Percentiles rank a stretch among this genome's conserved stretches.
Conservation (phyloP, 2,888 invertebrate genomes). For the Drosophila buzzatii region DNA sequence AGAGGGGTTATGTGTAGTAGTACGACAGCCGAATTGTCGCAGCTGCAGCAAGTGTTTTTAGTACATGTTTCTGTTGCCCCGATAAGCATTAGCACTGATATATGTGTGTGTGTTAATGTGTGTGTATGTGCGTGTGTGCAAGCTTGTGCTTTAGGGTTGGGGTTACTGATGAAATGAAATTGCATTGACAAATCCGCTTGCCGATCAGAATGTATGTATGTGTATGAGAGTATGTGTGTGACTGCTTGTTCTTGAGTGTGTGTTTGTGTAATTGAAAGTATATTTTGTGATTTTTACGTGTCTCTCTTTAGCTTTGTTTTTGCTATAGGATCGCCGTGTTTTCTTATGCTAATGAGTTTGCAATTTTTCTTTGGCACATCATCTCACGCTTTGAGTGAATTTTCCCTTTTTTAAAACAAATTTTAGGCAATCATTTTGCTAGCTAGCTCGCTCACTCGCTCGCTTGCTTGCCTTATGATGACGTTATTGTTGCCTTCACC, state of each 20-base stretch:
- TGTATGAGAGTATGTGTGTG: background rate
- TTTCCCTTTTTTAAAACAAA: conserved; percentile 31
- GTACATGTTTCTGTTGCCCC: conserved; percentile 48
- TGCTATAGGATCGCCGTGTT: conserved; percentile 45
- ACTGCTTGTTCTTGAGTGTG: conserved; percentile 9
- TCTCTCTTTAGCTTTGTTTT: conserved; percentile 45
- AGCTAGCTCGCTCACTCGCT: conserved; percentile 20
- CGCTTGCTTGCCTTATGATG: conserved; percentile 37
- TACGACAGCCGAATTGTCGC: conserved; percentile 57
- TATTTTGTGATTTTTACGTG: conserved; percentile 43
- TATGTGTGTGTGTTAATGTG: conserved; percentile 13
- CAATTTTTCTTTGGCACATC: conserved; percentile 48
- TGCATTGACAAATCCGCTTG: conserved; percentile 62
- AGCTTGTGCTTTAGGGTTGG: conserved; percentile 41
- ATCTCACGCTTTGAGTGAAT: conserved; percentile 51
- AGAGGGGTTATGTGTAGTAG: conserved; percentile 40
- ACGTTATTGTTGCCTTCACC: conserved; percentile 66
- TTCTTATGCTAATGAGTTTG: conserved; percentile 75
- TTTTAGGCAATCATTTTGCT: conserved; percentile 44
- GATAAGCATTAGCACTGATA: conserved; percentile 63
- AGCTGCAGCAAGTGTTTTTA: conserved; percentile 75
- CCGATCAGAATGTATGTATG: conserved; percentile 36
- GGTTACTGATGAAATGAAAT: conserved; percentile 60
- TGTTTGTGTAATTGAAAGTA: conserved; percentile 46
- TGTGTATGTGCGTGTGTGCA: conserved; percentile 16